Conservation (phyloP, 2,797 vertebrate genomes). For the Sylvilagus floridanus region DNA sequence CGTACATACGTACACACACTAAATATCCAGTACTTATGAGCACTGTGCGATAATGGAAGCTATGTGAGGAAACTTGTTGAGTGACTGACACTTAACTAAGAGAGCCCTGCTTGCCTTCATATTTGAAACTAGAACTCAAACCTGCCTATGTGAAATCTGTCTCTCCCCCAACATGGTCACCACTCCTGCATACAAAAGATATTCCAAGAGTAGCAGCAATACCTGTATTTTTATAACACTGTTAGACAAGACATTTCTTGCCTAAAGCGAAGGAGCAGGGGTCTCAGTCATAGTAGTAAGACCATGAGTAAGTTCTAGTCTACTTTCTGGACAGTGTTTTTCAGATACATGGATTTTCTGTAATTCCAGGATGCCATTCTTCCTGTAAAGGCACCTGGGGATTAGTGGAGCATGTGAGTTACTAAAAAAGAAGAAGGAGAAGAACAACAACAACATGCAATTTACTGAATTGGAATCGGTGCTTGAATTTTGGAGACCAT, state of each 20-base stretch:
- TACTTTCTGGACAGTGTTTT: constrained; percentile 4
- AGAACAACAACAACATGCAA: neutral
- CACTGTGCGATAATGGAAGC: neutral
- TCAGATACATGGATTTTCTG: neutral
- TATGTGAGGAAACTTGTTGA: neutral
- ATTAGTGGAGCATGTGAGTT: neutral
- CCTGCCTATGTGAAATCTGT: neutral
- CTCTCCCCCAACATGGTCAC: too few species aligned
- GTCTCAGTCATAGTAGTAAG: neutral
- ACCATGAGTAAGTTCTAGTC: neutral
- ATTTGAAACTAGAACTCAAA: neutral
- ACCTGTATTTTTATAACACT: neutral
- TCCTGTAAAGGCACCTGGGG: neutral
- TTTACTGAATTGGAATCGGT: neutral
- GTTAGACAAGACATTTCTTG: neutral
- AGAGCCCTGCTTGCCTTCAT: neutral
- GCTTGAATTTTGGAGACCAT: neutral
- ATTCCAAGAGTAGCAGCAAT: neutral
- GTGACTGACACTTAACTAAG: neutral
- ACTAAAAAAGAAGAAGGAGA: neutral
- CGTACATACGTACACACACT: neutral
- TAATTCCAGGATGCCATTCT: neutral
- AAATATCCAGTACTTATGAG: too few species aligned
- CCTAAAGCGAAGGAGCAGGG: neutral
- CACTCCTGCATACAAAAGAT: neutral